Evolutionary conservation across 2,888 invertebrate genomes (phyloP).

Genomic region (Dicycla oo): DNA sequence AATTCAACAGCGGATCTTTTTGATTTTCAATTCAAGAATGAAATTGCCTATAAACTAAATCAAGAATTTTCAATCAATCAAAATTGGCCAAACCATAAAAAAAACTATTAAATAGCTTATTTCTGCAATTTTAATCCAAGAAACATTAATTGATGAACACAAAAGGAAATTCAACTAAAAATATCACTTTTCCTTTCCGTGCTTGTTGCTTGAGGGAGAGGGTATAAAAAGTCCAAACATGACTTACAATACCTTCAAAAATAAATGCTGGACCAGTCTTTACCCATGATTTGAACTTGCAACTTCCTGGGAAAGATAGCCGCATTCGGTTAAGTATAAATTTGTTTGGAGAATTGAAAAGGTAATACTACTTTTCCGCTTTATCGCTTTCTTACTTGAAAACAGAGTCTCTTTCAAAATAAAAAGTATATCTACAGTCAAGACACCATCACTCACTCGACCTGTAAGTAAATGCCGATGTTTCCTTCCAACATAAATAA

Average conservation of each 20-base stretch:
- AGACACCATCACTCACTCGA: slow-evolving; percentile 11
- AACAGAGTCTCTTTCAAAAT: background rate
- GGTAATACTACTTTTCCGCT: background rate
- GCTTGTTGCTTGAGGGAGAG: background rate
- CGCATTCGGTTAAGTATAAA: background rate
- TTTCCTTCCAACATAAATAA: slow-evolving; percentile 29
- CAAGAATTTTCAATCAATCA: background rate
- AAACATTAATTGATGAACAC: background rate
- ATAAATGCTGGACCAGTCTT: background rate
- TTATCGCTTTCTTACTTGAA: background rate
- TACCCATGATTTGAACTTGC: background rate
- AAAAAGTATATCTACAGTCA: background rate
- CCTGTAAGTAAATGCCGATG: slow-evolving; percentile 28
- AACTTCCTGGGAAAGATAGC: background rate
- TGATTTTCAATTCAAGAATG: background rate
- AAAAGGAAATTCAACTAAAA: background rate
- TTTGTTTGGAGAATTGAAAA: slow-evolving; percentile 4
- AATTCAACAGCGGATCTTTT: background rate
- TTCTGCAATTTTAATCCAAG: background rate
- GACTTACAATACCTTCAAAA: background rate
- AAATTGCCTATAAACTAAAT: background rate
- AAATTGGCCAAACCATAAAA: background rate
- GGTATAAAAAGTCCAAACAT: background rate
- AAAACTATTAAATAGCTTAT: background rate
- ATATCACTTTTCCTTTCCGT: background rate